These are phyloP conservation scores for Eurois occulta DNA, from an alignment of 2,888 invertebrate species.

Conservation along the genomic window DNA sequence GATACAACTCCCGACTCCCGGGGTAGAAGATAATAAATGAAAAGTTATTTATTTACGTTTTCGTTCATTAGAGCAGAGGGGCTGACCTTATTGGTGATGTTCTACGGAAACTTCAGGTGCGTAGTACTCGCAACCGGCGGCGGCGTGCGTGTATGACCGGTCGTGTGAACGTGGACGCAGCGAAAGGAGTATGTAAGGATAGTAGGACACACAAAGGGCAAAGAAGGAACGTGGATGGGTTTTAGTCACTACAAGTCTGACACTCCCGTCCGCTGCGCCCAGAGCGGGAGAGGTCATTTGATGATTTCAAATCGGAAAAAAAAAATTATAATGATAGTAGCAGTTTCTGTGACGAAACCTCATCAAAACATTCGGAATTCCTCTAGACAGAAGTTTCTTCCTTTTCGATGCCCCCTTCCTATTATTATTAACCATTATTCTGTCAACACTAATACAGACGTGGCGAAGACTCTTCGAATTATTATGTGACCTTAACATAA, in stretches of 20 bases:
- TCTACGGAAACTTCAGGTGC: neutral
- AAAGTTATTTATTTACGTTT: slow-evolving; percentile 24
- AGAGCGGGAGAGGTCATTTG: no score
- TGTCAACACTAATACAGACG: neutral
- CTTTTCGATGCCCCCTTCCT: neutral
- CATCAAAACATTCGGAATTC: neutral
- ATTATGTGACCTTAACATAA: neutral
- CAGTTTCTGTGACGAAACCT: neutral
- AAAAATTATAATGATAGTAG: neutral
- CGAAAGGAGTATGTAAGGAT: neutral
- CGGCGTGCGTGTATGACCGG: neutral
- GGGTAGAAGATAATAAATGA: slow-evolving; percentile 5
- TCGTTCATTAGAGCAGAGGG: slow-evolving; percentile 8
- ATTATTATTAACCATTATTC: neutral
- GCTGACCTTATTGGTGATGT: neutral
- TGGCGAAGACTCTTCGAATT: no score
- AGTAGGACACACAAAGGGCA: no score
- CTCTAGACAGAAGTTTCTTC: neutral
- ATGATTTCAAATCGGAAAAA: no score
- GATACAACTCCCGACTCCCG: slow-evolving; percentile 5
- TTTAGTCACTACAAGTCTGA: no score
- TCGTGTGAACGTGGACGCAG: neutral
- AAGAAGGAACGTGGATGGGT: no score
- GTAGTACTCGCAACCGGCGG: no score
- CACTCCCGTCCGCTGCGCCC: no score